A percentile compares a stretch with the other conserved stretches of the same genome.
phyloP scores from a whole-genome alignment of 2,797 vertebrate species.

The Oryzias dopingdopingensis region DNA sequence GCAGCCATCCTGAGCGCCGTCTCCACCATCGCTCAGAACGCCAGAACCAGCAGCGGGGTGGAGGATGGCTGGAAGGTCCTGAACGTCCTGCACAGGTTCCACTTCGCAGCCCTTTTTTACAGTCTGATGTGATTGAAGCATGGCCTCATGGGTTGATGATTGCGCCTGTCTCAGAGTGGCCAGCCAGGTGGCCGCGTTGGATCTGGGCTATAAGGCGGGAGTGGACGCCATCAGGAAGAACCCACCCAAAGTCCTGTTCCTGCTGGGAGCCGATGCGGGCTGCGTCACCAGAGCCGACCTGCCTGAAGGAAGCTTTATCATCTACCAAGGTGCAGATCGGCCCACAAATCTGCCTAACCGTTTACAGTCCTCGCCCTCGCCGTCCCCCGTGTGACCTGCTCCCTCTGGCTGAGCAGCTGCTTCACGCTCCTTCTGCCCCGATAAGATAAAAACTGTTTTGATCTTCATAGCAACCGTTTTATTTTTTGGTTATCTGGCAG shows the following conservation, averaged over 20 bases:
- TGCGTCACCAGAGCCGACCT: constrained; percentile 91
- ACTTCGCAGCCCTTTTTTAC: too few relatives aligned
- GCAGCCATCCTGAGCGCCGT: constrained; percentile 85
- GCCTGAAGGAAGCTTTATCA: constrained; percentile 87
- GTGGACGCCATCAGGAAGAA: constrained; percentile 88
- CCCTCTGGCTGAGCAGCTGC: too few relatives aligned
- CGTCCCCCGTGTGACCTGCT: too few relatives aligned
- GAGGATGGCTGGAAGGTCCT: constrained; percentile 91
- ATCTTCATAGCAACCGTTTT: too few relatives aligned
- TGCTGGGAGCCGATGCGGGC: constrained; percentile 90
- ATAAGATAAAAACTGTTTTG: too few relatives aligned
- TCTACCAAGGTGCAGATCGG: constrained; percentile 89
- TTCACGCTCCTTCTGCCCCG: too few relatives aligned
- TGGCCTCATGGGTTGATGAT: not conserved
- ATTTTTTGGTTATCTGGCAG: too few relatives aligned
- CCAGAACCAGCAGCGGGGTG: constrained; percentile 82
- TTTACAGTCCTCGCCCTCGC: not conserved
- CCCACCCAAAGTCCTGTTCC: constrained; percentile 90
- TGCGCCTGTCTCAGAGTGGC: constrained; percentile 82
- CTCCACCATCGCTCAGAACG: constrained; percentile 87
- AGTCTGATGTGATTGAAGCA: not conserved
- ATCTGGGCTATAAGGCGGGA: constrained; percentile 94
- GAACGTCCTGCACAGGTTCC: constrained; percentile 83
- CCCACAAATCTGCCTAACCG: not conserved
- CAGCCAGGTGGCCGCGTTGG: constrained; percentile 96